phyloP scores from a whole-genome alignment of 2,113 vertebrate species.

The Chroicocephalus ridibundus region DNA sequence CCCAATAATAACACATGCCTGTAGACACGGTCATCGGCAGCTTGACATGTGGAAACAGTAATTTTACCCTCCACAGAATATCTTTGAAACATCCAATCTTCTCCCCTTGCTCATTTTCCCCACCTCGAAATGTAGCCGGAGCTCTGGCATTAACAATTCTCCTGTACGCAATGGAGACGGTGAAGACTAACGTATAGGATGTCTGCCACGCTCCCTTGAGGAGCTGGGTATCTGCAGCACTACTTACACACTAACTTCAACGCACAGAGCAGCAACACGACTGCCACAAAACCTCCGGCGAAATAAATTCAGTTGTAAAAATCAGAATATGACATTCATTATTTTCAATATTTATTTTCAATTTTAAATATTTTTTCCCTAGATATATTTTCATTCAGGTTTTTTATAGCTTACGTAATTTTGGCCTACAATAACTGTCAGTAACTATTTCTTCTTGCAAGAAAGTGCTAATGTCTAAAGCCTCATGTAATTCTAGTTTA shows the following conservation, averaged over 20 bases:
- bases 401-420: rapidly evolving
- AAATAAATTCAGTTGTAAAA: background rate
- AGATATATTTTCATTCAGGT: background rate
- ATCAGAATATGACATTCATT: background rate
- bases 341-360: background rate
- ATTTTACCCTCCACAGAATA: background rate
- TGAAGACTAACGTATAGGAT: rapidly evolving
- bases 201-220: background rate
- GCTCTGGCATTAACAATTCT: background rate
- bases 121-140: background rate
- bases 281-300: background rate
- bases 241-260: background rate
- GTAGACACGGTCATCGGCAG: background rate
- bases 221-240: background rate
- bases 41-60: background rate
- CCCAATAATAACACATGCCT: rapidly evolving
- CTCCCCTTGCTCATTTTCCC: background rate
- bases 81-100: background rate
- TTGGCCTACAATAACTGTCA: background rate
- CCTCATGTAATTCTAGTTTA: background rate
- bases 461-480: background rate
- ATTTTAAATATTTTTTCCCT: background rate
- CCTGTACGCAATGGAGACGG: background rate
- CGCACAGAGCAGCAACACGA: background rate
- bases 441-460: background rate